These are phyloP conservation scores for Charanyca ferruginea DNA, from an alignment of 2,888 invertebrate species.

Conservation along the genomic window DNA sequence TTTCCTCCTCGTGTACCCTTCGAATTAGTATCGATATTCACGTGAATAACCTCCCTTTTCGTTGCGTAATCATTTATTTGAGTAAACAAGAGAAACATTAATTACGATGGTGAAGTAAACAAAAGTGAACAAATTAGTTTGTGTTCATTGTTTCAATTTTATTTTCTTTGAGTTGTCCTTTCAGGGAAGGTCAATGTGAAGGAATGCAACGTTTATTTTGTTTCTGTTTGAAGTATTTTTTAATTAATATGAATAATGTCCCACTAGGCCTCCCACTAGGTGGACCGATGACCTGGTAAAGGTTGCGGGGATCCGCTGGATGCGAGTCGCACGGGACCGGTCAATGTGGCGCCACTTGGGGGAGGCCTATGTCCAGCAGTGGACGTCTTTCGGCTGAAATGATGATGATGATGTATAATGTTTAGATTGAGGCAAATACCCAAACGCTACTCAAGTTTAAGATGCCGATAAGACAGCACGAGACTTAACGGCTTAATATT, in stretches of 20 bases:
- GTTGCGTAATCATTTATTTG: constrained; percentile 12
- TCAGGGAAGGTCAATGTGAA: constrained; percentile 1
- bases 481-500: no score
- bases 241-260: constrained; percentile 6
- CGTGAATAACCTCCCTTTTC: neutral
- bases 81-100: constrained; percentile 21
- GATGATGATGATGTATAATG: no score
- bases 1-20: neutral
- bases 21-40: constrained; percentile 13
- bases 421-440: neutral
- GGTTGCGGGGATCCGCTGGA: no score
- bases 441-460: no score
- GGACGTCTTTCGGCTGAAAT: no score
- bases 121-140: constrained; percentile 19
- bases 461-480: no score
- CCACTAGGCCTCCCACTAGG: no score
- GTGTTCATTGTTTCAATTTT: constrained; percentile 29
- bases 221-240: neutral
- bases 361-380: no score
- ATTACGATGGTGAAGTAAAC: constrained; percentile 28
- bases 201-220: neutral
- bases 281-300: no score
- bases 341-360: no score
- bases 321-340: no score
- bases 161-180: constrained; percentile 6